Percentiles rank a stretch among this genome's conserved stretches.
Conservation (phyloP, 1,140 invertebrate genomes). For the Andricus grossulariae region DNA sequence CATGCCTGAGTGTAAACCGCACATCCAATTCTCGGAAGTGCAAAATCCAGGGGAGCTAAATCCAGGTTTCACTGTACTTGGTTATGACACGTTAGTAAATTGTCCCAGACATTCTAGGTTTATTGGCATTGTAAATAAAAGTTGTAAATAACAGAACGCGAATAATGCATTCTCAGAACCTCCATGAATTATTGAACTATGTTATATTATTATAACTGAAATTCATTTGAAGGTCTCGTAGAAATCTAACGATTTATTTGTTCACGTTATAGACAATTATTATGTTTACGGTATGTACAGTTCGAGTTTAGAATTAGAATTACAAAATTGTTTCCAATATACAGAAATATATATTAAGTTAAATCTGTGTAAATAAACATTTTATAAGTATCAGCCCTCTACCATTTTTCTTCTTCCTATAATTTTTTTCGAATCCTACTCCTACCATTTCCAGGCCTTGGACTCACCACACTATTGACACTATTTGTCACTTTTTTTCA, state of each 20-base stretch:
- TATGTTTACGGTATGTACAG: constrained; percentile 62
- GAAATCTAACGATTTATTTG: constrained; percentile 12
- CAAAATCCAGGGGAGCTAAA: too few species aligned
- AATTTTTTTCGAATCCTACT: too few species aligned
- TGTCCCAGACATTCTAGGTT: constrained; percentile 12
- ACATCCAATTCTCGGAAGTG: too few species aligned
- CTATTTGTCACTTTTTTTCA: too few species aligned
- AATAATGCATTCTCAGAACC: constrained; percentile 13
- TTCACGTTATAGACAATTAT: constrained; percentile 28
- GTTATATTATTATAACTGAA: constrained; percentile 20
- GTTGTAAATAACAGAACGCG: constrained; percentile 57
- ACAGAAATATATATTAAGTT: constrained; percentile 55
- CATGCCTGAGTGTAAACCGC: too few species aligned
- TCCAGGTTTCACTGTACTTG: too few species aligned
- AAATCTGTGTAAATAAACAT: constrained; percentile 67
- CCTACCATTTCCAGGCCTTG: too few species aligned
- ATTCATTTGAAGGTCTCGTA: constrained; percentile 13
- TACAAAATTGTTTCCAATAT: constrained; percentile 51
- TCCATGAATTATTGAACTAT: constrained; percentile 38
- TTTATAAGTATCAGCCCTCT: constrained; percentile 60
- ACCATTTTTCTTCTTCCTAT: background rate
- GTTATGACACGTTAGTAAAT: constrained; percentile 3
- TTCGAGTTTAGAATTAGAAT: constrained; percentile 57
- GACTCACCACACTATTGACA: too few species aligned
- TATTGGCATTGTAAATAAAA: constrained; percentile 43